Base-by-base conservation (phyloP, 2,113 vertebrate species). In the Pachyramphus minor region DNA sequence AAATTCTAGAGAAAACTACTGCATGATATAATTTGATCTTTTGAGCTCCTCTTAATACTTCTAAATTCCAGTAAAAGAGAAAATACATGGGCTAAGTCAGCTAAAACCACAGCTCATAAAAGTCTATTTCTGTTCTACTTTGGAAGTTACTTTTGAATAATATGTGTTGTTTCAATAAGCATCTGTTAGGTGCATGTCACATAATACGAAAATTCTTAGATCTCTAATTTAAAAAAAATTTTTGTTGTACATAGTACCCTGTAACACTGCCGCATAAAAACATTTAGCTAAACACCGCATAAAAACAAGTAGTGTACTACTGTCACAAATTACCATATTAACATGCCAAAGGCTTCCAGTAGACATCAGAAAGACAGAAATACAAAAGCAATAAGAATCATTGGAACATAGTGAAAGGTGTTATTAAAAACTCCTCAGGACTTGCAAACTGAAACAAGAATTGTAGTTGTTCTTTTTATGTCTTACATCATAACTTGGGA, bases 41-140 rank as follows among this genome's bases (percentile, higher is more conserved):
- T 23, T 96, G 84, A 94, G 78, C 52, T 92, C 72, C 42, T 58
- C 94, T 94, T 95, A 89, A 92, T 74, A 83, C 71, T 66, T 88
- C 90, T 89, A 74, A 93, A 95, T 90, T 95, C 89, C 47, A 76
- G 72, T 86, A 90, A 89, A 94, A 90, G 10, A 77, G 37, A 55
- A 84, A 88, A 86, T 33, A 58, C 23, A 42, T 27, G 15, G 12
- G 41, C 37, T 52, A 85, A 75, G 85, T 72, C 39, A 85, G 59
- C 63, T 77, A 68, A 79, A 93, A 93, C 2, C 30, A 56, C 15
- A 87, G 25, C 31, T 59, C 5, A 12, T 41, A 87, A 86, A 45
- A 42, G 47, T 37, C 11, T 31, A 24, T 58, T 74, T 89, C 33
- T 81, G 21, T 56, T 66, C 56, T 71, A 16, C 23, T 69, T 35